Percentiles rank a stretch among this genome's conserved stretches.
phyloP scores from a whole-genome alignment of 2,888 invertebrate species.

The Sympetrum striolatum region DNA sequence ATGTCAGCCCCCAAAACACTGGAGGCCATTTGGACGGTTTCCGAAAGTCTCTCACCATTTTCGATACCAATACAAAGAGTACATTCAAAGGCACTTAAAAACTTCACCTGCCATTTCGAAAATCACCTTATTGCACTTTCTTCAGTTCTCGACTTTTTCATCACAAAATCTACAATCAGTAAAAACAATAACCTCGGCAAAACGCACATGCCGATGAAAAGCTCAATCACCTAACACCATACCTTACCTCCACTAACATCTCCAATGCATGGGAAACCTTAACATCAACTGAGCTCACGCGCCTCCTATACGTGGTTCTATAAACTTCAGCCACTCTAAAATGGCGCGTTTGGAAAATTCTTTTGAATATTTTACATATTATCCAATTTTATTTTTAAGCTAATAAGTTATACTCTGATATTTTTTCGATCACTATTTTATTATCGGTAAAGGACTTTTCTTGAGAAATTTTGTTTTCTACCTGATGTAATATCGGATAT shows the following conservation, averaged over 20 bases:
- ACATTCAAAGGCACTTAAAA: neutral
- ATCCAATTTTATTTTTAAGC: no score
- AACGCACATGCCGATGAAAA: neutral
- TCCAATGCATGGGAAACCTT: neutral
- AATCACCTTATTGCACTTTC: conserved; percentile 7
- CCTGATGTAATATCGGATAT: no score
- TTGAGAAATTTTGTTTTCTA: no score
- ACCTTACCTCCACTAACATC: neutral
- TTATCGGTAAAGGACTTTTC: no score
- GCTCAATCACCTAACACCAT: neutral
- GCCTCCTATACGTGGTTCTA: neutral
- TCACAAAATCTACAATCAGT: neutral
- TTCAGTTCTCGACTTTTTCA: neutral
- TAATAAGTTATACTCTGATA: no score
- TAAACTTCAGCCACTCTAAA: neutral
- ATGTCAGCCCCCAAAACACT: neutral
- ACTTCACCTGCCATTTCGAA: neutral
- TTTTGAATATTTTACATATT: no score
- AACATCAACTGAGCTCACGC: neutral
- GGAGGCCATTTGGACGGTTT: conserved; percentile 15
- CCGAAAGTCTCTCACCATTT: conserved; percentile 6
- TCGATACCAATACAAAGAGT: neutral
- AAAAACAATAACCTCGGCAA: neutral
- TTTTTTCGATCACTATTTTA: no score
- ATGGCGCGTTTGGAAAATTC: neutral